Percentiles rank a stretch among this genome's conserved stretches.
These are phyloP conservation scores for Ectemnius continuus DNA, from an alignment of 2,888 invertebrate genomes.

Conservation along the genomic window DNA sequence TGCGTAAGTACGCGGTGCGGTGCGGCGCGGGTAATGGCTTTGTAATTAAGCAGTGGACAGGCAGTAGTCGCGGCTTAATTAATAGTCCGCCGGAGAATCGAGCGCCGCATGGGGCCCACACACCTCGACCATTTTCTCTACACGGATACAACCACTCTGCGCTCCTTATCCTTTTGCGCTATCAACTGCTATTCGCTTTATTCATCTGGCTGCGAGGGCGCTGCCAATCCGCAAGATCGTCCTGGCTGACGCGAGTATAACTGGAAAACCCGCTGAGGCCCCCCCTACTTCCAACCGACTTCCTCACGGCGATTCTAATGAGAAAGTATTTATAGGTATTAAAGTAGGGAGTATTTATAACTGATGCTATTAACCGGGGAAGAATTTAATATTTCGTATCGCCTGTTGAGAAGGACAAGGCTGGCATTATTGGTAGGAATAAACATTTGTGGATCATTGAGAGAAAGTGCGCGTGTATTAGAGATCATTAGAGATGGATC, in stretches of 20 bases:
- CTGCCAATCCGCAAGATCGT: constrained; percentile 21
- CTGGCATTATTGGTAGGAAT: too few relatives aligned
- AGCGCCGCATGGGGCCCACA: constrained; percentile 54
- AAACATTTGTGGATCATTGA: background rate
- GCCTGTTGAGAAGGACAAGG: too few relatives aligned
- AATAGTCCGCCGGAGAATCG: constrained; percentile 54
- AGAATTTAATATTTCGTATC: too few relatives aligned
- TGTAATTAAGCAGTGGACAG: constrained; percentile 55
- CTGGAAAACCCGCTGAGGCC: constrained; percentile 10
- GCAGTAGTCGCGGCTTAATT: constrained; percentile 62
- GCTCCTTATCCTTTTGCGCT: constrained; percentile 36
- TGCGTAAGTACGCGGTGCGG: constrained; percentile 26
- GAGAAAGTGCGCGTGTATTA: constrained; percentile 12
- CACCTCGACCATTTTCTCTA: constrained; percentile 48
- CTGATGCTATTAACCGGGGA: too few relatives aligned
- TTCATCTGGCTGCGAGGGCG: constrained; percentile 25
- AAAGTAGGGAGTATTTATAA: background rate
- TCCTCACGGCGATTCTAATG: constrained; percentile 14
- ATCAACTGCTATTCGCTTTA: constrained; percentile 38
- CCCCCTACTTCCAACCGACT: constrained; percentile 8
- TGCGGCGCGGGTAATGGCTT: constrained; percentile 38
- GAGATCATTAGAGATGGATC: too few relatives aligned
- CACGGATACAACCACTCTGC: background rate
- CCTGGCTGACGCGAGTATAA: background rate
- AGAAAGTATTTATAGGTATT: background rate